Base-by-base conservation (phyloP, 2,888 invertebrate genomes). In the Falcaria lacertinaria region DNA sequence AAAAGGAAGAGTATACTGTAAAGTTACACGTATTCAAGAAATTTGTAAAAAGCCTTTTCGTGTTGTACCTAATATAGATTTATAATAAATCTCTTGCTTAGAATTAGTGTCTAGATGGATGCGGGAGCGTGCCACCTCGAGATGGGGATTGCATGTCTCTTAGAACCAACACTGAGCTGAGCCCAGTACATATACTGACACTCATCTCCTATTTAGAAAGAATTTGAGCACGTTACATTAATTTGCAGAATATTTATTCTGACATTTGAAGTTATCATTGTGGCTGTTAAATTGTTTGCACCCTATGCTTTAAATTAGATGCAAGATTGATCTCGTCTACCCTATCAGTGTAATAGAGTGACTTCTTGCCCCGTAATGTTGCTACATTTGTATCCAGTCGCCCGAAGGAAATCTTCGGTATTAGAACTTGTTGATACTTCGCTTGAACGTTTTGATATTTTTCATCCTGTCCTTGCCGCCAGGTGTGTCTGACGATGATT, bases 401-500 rank as follows among this genome's bases (percentile, higher is more conserved):
- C 44, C 13, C 41, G 45, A 46, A 44, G 49, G 56, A 49, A 60
- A 55, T 57, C 50, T 54, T 49, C 47, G 45, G 54, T 57, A 60
- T 64, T 57, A 58, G 57, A 64, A 71, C 75, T 74, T 78, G 76
- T 75, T 80, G 79, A 78, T 76, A 64, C 62, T 63, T 49, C 52
- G 48, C 53, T 60, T 49, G 56, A 69, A 60, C 62, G 69, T 65
- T 76, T 72, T 66, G 64, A 70, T 77, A 84, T 85, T 80, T 80
- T 79, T 80, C 82, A 80, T 67, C 56, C 68, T 57, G 66, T 64
- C 64, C 55, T 57, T 53, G 47, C 62, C 62, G 71, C 60, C 86
- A 85, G 86, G 84, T 87, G 86, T 55, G 60, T 44, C 60, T 75
- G 87, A 82, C 83, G 74, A 76, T 81, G 85, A 88, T 86, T 85